Evolutionary conservation across 2,113 vertebrate species (phyloP), one percentile per base, ranked within the genome.

Genomic region (Scopus umbretta): DNA sequence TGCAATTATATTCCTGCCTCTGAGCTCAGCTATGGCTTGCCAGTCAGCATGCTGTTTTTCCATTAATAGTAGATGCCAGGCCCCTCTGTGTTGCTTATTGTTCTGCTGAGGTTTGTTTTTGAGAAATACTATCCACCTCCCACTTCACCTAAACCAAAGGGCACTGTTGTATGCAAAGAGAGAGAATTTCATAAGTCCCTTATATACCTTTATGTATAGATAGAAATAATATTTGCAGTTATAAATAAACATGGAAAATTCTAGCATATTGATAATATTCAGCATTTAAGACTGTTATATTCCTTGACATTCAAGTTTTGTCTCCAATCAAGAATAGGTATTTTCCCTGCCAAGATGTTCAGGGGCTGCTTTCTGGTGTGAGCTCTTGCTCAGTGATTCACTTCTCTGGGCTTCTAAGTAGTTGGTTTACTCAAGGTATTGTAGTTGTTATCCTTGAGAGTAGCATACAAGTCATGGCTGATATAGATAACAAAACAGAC

Each of bases 371-470:
- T 86, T 71, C 65, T 74, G 21, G 19, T 81, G n/a, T 72, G 73
- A 84, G 8, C 7, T 26, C 23, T 38, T 22, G 78, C 47, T 71
- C 0, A 0, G 36, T 83, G 65, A 86, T 55, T 88, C 52, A 59
- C 11, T 95, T 76, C 81, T 80, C 30, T 90, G 65, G 61, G 49
- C 25, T 84, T 12, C 29, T 36, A 45, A 81, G 88, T 43, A 75
- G 80, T 17, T 94, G 40, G 34, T 94, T 96, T 97, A 52, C 86
- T 94, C 61, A 96, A 91, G 83, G 83, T 94, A 83, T 29, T 91
- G 73, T 75, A 94, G 56, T 66, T 93, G 56, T 65, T 87, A 61
- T 75, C 76, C 86, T 95, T 91, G 92, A 94, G 80, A 91, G n/a
- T 67, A 72, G 68, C 65, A 86, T 65, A 72, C 30, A 50, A 73